Conservation (phyloP, 2,797 vertebrate species). For the Acomys russatus region DNA sequence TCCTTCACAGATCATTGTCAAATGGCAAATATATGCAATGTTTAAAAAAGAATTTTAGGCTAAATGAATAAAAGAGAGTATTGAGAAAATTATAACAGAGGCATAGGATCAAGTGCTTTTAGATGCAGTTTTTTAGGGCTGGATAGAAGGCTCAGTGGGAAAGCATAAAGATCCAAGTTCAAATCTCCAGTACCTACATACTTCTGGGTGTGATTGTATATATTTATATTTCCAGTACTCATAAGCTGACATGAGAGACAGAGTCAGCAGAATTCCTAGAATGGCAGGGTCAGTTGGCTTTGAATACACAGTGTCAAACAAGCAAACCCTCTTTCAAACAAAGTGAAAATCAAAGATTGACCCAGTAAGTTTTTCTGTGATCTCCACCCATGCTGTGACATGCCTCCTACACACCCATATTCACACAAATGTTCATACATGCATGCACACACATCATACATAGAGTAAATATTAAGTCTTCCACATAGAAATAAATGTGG, state of each 20-base stretch:
- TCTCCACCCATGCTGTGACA: neutral
- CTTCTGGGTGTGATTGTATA: neutral
- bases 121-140: neutral
- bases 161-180: neutral
- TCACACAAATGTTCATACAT: neutral
- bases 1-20: neutral
- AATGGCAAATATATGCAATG: neutral
- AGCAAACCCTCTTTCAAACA: neutral
- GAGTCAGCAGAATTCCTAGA: neutral
- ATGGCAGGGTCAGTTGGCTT: neutral
- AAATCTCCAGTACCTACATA: too few species aligned
- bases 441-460: neutral
- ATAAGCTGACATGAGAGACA: neutral
- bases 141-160: neutral
- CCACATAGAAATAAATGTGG: neutral
- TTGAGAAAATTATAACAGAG: neutral
- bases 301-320: neutral
- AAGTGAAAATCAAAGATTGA: neutral
- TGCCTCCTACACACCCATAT: neutral
- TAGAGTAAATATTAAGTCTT: neutral
- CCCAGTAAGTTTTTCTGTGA: neutral
- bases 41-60: neutral
- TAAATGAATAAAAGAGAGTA: neutral
- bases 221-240: neutral
- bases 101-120: neutral